phyloP scores from a whole-genome alignment of 2,113 vertebrate species.

The Ciconia stormi region DNA sequence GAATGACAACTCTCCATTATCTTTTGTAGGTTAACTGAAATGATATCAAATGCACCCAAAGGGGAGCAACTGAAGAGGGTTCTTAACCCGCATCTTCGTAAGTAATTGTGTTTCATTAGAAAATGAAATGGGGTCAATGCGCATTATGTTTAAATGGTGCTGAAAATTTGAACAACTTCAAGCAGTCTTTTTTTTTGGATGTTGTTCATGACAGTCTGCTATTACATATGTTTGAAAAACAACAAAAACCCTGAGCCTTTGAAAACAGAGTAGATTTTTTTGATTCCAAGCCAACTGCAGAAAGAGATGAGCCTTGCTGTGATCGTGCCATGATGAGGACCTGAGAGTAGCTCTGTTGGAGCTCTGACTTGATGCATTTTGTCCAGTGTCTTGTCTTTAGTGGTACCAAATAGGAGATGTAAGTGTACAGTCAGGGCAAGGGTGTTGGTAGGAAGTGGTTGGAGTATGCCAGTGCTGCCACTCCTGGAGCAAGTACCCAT shows the following conservation, averaged over 20 bases:
- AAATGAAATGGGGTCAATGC: rapidly evolving
- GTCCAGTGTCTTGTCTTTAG: neutral
- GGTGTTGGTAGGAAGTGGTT: neutral
- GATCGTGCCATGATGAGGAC: neutral
- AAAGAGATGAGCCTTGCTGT: neutral
- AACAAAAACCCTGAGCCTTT: neutral
- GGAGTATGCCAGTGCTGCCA: neutral
- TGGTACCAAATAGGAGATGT: rapidly evolving
- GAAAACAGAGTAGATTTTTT: neutral
- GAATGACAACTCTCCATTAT: rapidly evolving
- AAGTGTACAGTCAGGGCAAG: neutral
- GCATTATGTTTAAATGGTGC: neutral
- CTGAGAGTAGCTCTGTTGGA: neutral
- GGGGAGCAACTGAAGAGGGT: constrained; percentile 91
- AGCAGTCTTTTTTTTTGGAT: no score
- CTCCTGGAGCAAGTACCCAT: rapidly evolving
- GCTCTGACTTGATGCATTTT: neutral
- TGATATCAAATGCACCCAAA: constrained; percentile 79
- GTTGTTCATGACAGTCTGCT: neutral
- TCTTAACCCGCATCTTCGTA: constrained; percentile 91
- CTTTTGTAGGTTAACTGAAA: constrained; percentile 83
- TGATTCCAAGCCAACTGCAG: neutral
- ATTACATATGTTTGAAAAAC: neutral
- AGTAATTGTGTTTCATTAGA: constrained; percentile 56
- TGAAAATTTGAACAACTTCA: neutral